Conservation (phyloP, 2,797 vertebrate species). For the Nothura maculosa region DNA sequence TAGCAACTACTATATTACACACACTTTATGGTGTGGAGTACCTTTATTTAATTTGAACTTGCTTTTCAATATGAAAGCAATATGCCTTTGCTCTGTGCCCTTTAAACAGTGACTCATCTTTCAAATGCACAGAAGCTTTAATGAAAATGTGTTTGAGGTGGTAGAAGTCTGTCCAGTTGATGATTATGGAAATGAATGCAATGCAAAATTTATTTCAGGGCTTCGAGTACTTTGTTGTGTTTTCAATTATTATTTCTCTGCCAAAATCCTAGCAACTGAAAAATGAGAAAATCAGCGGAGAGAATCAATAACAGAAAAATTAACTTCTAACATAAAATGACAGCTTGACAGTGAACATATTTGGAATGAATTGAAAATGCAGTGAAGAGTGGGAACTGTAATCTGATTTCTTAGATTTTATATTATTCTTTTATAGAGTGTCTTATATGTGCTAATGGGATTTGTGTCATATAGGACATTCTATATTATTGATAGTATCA, state of each 20-base stretch:
- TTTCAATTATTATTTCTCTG: neutral
- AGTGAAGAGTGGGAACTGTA: neutral
- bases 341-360: constrained; percentile 30
- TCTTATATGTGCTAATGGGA: neutral
- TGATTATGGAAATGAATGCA: neutral
- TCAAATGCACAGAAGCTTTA: neutral
- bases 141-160: neutral
- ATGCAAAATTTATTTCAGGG: constrained; percentile 17
- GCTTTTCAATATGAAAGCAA: neutral
- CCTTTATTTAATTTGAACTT: constrained; percentile 1
- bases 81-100: neutral
- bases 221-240: neutral
- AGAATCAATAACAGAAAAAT: constrained; percentile 49
- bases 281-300: constrained; percentile 33
- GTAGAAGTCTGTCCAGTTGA: neutral
- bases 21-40: neutral
- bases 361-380: constrained; percentile 40
- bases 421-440: neutral
- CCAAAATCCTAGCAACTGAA: neutral
- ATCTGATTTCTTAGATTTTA: neutral
- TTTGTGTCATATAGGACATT: neutral
- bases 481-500: neutral
- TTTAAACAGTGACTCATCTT: neutral
- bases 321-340: constrained; percentile 55
- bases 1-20: neutral